Conservation (phyloP, 2,888 invertebrate species). For the Leptarthrus brevirostris region DNA sequence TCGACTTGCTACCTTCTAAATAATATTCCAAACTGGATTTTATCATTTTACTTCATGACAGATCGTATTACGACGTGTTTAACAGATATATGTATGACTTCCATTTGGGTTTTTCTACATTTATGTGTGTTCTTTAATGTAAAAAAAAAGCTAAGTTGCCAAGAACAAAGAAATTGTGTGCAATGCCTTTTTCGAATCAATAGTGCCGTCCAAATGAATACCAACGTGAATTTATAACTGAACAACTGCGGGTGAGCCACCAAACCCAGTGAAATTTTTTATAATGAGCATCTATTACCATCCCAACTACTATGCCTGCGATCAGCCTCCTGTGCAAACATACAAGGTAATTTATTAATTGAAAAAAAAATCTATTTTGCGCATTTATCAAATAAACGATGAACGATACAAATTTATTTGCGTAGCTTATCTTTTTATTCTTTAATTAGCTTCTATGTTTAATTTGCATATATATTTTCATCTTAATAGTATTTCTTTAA, state of each 20-base stretch:
- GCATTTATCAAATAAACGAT: too few relatives aligned
- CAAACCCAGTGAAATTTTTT: neutral
- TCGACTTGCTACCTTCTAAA: neutral
- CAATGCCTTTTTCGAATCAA: neutral
- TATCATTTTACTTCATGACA: neutral
- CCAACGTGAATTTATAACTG: neutral
- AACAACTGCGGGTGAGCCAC: neutral
- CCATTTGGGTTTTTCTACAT: neutral
- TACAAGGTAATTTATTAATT: conserved; percentile 29
- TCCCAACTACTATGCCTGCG: conserved; percentile 45
- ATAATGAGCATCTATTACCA: conserved; percentile 38
- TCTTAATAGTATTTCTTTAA: too few relatives aligned
- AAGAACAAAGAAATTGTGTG: neutral
- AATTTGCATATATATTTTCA: too few relatives aligned
- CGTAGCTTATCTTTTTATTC: too few relatives aligned
- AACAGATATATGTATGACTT: neutral
- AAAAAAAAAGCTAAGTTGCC: neutral
- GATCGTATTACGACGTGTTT: neutral
- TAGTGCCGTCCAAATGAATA: neutral
- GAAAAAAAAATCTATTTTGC: too few relatives aligned
- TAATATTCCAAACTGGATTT: neutral
- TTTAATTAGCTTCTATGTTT: too few relatives aligned
- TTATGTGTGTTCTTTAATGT: neutral
- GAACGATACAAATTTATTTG: too few relatives aligned
- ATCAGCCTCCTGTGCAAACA: conserved; percentile 36